Evolutionary conservation across 1,140 invertebrate genomes (phyloP).

Genomic region (Cyclargus thomasi): DNA sequence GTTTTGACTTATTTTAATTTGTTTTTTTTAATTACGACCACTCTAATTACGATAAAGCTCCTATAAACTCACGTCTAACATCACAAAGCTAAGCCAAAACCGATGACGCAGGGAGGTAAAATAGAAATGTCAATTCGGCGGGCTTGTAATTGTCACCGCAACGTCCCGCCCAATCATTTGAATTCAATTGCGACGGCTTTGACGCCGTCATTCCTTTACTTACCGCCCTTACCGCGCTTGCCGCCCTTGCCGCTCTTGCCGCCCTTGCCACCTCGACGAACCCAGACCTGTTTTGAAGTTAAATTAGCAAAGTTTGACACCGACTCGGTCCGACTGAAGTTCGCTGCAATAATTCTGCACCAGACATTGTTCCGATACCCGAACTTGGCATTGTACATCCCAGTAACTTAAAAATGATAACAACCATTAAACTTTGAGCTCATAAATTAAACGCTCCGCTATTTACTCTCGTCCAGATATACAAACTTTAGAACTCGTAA

Average conservation of each 20-base stretch:
- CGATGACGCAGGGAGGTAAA: conserved; percentile 2
- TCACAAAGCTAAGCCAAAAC: not conserved
- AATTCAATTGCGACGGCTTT: conserved; percentile 30
- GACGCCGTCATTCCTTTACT: conserved; percentile 46
- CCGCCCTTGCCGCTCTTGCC: no score
- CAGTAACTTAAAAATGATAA: conserved; percentile 5
- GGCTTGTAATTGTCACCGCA: conserved; percentile 24
- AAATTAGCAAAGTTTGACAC: conserved; percentile 73
- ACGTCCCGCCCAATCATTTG: conserved; percentile 22
- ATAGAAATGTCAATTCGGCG: conserved; percentile 17
- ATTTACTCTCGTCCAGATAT: not conserved
- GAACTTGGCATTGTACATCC: conserved; percentile 9
- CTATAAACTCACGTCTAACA: not conserved
- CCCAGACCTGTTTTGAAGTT: conserved; percentile 70
- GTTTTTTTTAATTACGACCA: not conserved
- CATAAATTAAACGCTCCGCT: not conserved
- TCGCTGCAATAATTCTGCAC: conserved; percentile 65
- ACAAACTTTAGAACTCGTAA: no score
- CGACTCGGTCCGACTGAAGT: conserved; percentile 49
- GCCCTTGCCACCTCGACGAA: conserved; percentile 47
- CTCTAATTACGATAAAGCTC: not conserved
- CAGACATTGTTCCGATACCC: conserved; percentile 49
- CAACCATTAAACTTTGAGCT: conserved; percentile 1
- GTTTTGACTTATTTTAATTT: no score
- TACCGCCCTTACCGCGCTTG: conserved; percentile 28